Evolutionary conservation across 2,797 vertebrate species (phyloP), one percentile per base, ranked within the genome.

Genomic region (Liparis tanakae): DNA sequence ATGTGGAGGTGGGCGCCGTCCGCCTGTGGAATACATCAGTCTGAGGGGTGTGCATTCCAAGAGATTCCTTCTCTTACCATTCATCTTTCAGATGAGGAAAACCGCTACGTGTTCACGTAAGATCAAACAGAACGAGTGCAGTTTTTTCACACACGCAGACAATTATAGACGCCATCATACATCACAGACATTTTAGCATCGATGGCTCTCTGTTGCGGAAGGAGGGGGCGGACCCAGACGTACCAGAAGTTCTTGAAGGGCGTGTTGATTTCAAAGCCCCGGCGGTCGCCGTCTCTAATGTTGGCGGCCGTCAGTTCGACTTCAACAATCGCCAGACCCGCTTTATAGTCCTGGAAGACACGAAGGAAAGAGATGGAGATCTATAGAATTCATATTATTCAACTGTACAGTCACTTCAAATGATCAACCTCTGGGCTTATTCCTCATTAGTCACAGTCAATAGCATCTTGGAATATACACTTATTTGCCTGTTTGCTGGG

Each of bases 191-290:
- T 4, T 48, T 63, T 36, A 46, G 60, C 30, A 17, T 61, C 10
- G 14, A 43, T 8, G 7, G 22, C 15, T 36, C 55, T 57, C n/a
- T 17, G 7, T 61, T 30, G 59, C 44, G 41, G 20, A 6, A 14
- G 62, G 34, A 8, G 4, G 79, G 22, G 51, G 25, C 13, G 14
- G 30, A 34, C 15, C 4, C 63, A 13, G 63, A 88, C 94, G 91
- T 91, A 99, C 98, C 96, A 97, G 88, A 99, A 99, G 86, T 93
- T 98, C 90, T 94, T 96, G 76, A 98, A 99, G 54, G 98, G 98
- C 17, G 98, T 99, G 89, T 96, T 98, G 93, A 99, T 93, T 92
- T 99, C 98, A 87, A 99, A 98, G 81, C 93, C 93, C 56, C 95
- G 88, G 36, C 96, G 94, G 82, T 98, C 97, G 70, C 95, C 76